Evolutionary conservation across 1,140 invertebrate species (phyloP), one percentile per base, ranked within the genome.

Genomic region (Octopus sinensis): DNA sequence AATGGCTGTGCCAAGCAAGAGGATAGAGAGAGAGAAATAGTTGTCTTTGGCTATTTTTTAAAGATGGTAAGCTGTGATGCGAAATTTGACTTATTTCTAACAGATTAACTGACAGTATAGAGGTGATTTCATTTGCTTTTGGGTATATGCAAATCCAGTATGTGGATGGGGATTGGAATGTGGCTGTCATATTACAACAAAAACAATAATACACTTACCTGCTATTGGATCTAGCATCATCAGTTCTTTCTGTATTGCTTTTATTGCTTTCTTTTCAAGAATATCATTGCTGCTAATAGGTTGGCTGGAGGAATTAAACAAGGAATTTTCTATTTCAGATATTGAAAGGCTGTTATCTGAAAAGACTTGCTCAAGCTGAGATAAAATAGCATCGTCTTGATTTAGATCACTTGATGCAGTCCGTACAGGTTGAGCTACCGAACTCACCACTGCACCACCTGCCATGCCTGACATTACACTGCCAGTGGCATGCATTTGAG

Each of bases 171-270:
- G 30, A 43, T 43, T 43, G 30, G 30, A 43, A 43, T 43, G 30
- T 43, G 30, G 30, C 30, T 43, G 30, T 43, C 30, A 43, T 43
- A 43, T 43, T 43, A 43, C 30, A 43, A 43, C 30, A 43, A 43
- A 2, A 43, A 43, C 30, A 43, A 43, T n/a, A 62, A 62, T 62
- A 17, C 17, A 62, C 68, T 10, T 73, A 73, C 68, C 68, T 73
- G 80, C 6, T 17, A n/a, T 76, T 62, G 86, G 81, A 78, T 87
- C 88, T 93, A 95, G 89, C 85, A 94, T 94, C 96, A 97, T 97
- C 81, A 98, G 91, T 87, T 95, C 95, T 89, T 96, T 94, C 86
- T 96, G 95, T 87, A 98, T 98, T 10, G 94, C 95, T 87, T 94
- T 95, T 79, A 98, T 97, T 23, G 95, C 96, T 90, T 95, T 93